Conservation (phyloP, 2,113 vertebrate species). For the Thalassarche chlororhynchos region DNA sequence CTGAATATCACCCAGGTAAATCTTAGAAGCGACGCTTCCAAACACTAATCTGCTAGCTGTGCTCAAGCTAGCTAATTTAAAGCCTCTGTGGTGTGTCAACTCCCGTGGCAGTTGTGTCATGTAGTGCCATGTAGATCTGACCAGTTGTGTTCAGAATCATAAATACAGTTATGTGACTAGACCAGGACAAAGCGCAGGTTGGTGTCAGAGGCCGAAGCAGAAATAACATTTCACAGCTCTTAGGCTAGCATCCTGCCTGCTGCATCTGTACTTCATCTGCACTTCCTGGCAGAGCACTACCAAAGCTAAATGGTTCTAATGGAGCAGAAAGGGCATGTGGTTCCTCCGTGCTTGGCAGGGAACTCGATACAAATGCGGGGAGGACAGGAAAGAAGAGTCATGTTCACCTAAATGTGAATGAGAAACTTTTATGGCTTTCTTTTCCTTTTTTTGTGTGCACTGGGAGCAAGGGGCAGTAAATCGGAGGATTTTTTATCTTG, state of each 20-base stretch:
- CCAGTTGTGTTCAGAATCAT: not conserved
- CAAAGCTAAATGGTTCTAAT: not conserved
- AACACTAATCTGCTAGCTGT: not conserved
- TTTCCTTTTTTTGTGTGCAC: not conserved
- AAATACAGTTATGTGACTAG: not conserved
- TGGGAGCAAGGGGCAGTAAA: slow-evolving; percentile 23
- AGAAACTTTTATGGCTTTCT: not conserved
- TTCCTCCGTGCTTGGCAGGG: not conserved
- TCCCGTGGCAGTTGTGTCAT: not conserved
- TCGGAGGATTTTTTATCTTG: not conserved
- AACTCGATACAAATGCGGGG: rapidly evolving
- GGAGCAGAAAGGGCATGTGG: not conserved
- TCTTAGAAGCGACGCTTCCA: not conserved
- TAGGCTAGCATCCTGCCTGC: not conserved
- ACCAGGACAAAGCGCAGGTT: not conserved
- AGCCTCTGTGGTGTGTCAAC: not conserved
- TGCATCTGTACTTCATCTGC: not conserved
- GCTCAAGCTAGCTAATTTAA: not conserved
- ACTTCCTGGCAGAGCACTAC: not conserved
- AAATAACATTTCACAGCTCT: not conserved
- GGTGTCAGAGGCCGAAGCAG: not conserved
- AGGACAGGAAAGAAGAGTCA: not conserved
- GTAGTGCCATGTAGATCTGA: not conserved
- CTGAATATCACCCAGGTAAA: not conserved
- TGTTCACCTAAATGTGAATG: not conserved